Evolutionary conservation across 2,113 vertebrate genomes (phyloP).

Genomic region (Pluvianellus socialis): DNA sequence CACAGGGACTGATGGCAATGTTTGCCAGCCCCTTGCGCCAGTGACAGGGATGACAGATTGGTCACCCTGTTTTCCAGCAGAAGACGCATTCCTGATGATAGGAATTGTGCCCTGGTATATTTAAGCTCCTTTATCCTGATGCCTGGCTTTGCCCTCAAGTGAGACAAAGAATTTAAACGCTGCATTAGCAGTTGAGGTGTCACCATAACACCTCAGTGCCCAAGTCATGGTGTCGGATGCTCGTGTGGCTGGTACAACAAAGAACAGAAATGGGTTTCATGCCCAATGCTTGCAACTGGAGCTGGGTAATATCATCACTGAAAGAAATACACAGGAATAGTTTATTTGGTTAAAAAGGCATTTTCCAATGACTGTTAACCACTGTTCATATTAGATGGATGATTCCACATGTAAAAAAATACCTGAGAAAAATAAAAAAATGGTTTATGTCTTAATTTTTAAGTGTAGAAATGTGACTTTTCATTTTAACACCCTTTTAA

Average conservation of each 20-base stretch:
- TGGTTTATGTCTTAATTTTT: not conserved
- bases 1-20: not conserved
- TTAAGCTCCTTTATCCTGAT: not conserved
- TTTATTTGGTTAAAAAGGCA: not conserved
- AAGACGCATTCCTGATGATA: not conserved
- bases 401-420: not conserved
- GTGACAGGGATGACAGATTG: not conserved
- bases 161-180: not conserved
- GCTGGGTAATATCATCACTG: not conserved
- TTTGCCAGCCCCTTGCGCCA: not conserved
- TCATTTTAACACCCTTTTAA: fast-evolving
- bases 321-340: not conserved
- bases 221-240: not conserved
- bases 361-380: not conserved
- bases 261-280: not conserved
- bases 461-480: not conserved
- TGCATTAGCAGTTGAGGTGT: not conserved
- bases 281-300: not conserved
- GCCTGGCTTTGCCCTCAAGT: not conserved
- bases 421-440: not conserved
- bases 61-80: not conserved
- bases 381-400: not conserved
- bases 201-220: not conserved
- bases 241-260: not conserved
- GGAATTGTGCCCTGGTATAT: not conserved